A percentile compares a stretch with the other conserved stretches of the same genome.
phyloP scores from a whole-genome alignment of 2,797 vertebrate genomes.

The Falco biarmicus region DNA sequence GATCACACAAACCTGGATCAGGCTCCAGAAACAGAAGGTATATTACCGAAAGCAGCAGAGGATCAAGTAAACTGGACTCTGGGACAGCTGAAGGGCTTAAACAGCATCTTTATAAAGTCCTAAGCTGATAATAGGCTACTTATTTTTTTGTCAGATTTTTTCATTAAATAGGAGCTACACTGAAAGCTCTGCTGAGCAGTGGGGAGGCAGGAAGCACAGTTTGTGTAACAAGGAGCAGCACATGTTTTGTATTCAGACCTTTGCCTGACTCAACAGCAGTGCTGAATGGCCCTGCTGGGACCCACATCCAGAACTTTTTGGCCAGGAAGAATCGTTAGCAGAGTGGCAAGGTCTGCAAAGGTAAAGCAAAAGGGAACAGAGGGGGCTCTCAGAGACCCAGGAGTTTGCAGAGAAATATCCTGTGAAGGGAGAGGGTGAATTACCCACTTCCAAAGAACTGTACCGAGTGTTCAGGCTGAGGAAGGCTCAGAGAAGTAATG shows the following conservation, averaged over 20 bases:
- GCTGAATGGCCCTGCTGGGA: not conserved
- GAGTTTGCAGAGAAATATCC: not conserved
- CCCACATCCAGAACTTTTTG: not conserved
- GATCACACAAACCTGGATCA: not conserved
- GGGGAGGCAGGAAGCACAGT: not conserved
- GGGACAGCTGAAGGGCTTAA: not conserved
- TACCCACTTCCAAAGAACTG: not conserved
- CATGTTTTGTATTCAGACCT: conserved; percentile 16
- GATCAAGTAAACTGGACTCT: not conserved
- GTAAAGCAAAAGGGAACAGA: conserved; percentile 3
- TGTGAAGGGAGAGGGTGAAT: not conserved
- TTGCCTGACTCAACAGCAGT: conserved; percentile 6
- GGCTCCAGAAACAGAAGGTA: not conserved
- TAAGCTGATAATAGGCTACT: not conserved
- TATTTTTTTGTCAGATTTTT: not conserved
- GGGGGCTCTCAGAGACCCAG: not conserved
- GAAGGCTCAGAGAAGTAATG: not conserved
- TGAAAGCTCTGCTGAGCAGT: not conserved
- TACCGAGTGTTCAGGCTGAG: not conserved
- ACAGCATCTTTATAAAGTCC: not conserved
- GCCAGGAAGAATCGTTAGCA: not conserved
- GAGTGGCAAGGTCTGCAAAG: conserved; percentile 4
- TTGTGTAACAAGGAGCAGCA: conserved; percentile 29
- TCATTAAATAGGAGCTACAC: not conserved
- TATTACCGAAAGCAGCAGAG: not conserved